Evolutionary conservation across 2,113 vertebrate species (phyloP), one percentile per base, ranked within the genome.

Genomic region (Ptilonorhynchus violaceus): DNA sequence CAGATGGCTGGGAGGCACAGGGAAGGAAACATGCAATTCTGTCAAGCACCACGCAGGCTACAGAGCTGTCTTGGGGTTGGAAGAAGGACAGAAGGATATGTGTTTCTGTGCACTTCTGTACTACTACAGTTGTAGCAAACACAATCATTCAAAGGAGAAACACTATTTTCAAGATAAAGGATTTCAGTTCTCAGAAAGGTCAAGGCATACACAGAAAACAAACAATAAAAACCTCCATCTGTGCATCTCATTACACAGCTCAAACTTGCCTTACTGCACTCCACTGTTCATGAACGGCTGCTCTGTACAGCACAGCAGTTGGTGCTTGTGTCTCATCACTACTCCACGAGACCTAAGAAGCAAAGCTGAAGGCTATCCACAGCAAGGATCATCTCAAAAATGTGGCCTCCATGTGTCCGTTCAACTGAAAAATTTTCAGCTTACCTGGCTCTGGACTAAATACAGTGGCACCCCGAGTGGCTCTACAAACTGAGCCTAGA

Each of bases 1-100:
- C 95, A 97, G 91, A 93, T 88, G 94, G 94, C 59, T 69, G 23
- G 31, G 85, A 96, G 55, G 79, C 72, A 83, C 37, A 58, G 37
- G 25, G 46, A 76, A 83, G 63, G 83, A 86, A 59, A 53, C 44
- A 55, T 7, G 39, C 50, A 39, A 59, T 87, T 58, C 85, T 85
- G 62, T 60, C 69, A 22, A 27, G 82, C 52, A 79, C 31, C 63
- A 55, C 3, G 47, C 59, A 80, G 85, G 37, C 59, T 59, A 15
- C 59, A 62, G 46, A 79, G 50, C 79, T 79, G 60, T 24, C 41
- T 44, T 35, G 33, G 27, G 39, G 19, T 22, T 19, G 41, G 64
- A 55, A 79, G 35, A 12, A 88, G 42, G 91, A 85, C 75, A 83
- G 58, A 56, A 33, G 50, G n/a, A 89, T 44, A 30, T 0, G 0